These are phyloP conservation scores for Streptopelia turtur DNA, from an alignment of 2,797 vertebrate species.

Conservation along the genomic window DNA sequence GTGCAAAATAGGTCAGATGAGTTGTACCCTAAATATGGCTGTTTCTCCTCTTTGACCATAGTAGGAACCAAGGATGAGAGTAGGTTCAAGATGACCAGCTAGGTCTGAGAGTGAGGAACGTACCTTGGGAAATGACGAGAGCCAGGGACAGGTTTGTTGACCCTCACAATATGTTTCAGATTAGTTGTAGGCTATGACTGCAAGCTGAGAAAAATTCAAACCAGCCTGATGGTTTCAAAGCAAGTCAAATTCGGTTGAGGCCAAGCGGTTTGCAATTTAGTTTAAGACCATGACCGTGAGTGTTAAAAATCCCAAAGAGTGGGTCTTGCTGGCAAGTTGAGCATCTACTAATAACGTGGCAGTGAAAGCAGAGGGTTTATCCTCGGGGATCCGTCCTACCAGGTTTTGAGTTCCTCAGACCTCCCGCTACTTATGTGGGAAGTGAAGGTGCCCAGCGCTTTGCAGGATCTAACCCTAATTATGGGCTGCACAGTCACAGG, in stretches of 20 bases:
- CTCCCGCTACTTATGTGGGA: neutral
- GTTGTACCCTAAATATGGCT: neutral
- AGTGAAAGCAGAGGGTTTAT: neutral
- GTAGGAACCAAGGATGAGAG: neutral
- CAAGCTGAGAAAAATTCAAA: constrained; percentile 58
- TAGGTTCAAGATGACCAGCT: too few species aligned
- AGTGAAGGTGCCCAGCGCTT: neutral
- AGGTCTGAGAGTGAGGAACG: neutral
- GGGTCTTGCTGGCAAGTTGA: neutral
- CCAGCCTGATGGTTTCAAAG: constrained; percentile 46
- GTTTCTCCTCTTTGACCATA: neutral
- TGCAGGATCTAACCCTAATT: neutral
- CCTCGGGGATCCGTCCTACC: neutral
- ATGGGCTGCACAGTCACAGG: neutral
- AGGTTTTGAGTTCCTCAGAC: neutral
- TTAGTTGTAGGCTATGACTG: constrained; percentile 61
- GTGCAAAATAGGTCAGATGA: neutral
- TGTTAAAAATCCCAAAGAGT: constrained; percentile 30
- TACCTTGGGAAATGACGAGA: neutral
- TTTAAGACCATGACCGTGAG: constrained; percentile 47
- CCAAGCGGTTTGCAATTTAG: constrained; percentile 32
- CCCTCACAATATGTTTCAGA: constrained; percentile 64
- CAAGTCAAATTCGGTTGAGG: constrained; percentile 25
- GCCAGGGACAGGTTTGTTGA: constrained; percentile 5
- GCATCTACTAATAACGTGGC: neutral